phyloP scores from a whole-genome alignment of 2,113 vertebrate genomes.

The Heloderma charlesbogerti region DNA sequence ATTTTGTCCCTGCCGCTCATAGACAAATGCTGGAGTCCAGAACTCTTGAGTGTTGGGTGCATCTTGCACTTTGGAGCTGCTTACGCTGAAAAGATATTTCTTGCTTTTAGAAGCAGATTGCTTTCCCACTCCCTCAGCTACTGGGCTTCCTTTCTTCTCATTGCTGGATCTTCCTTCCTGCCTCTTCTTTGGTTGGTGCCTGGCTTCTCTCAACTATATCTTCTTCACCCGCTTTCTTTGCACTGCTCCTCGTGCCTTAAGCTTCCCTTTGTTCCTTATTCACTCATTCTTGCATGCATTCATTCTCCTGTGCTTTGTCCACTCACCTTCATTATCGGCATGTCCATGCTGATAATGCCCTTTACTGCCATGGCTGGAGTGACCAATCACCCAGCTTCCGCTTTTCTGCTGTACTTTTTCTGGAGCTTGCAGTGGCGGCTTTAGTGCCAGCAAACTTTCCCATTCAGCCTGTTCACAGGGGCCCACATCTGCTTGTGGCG shows the following conservation, averaged over 20 bases:
- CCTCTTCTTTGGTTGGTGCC: neutral
- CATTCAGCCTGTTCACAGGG: slow-evolving; percentile 49
- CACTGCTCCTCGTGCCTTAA: neutral
- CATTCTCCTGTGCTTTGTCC: slow-evolving; percentile 15
- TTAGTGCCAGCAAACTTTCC: slow-evolving; percentile 62
- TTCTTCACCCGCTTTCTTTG: slow-evolving; percentile 23
- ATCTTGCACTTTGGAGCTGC: neutral
- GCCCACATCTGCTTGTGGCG: slow-evolving; percentile 58
- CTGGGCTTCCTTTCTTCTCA: neutral
- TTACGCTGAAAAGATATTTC: neutral
- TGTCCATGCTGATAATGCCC: neutral
- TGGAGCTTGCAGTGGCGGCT: slow-evolving; percentile 51
- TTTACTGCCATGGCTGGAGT: slow-evolving; percentile 33
- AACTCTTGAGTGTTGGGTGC: neutral
- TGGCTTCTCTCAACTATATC: slow-evolving; percentile 20
- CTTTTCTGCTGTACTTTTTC: slow-evolving; percentile 56
- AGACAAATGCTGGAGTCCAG: neutral
- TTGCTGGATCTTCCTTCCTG: neutral
- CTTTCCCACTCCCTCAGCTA: slow-evolving; percentile 18
- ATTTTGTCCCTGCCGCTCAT: neutral
- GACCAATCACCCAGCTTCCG: slow-evolving; percentile 32
- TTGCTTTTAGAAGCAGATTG: slow-evolving; percentile 18
- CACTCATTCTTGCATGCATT: neutral
- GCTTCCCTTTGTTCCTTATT: neutral
- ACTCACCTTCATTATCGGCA: neutral